phyloP scores from a whole-genome alignment of 2,797 vertebrate genomes.

The Tenualosa thibaudeaui region DNA sequence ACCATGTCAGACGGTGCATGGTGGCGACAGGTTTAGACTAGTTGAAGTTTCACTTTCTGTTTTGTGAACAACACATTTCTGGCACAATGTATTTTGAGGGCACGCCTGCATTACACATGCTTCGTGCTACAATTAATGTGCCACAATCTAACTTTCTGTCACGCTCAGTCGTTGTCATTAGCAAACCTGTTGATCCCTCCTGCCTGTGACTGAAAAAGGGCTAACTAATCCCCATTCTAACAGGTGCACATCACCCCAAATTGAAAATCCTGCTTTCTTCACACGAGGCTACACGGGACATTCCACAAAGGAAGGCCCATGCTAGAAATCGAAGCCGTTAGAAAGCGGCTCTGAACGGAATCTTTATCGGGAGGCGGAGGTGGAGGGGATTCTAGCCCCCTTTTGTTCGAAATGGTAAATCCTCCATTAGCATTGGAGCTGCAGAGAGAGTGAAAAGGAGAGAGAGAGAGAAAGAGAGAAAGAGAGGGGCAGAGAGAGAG shows the following conservation, averaged over 20 bases:
- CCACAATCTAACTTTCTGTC: not conserved
- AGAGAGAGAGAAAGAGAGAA: too few relatives aligned
- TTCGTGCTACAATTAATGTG: too few relatives aligned
- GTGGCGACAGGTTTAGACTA: not conserved
- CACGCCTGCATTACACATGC: not conserved
- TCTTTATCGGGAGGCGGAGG: not conserved
- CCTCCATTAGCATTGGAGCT: constrained; percentile 6
- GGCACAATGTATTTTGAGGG: not conserved
- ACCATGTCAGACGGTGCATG: too few relatives aligned
- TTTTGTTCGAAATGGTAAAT: constrained; percentile 17
- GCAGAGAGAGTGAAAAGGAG: not conserved
- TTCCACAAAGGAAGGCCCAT: constrained; percentile 1
- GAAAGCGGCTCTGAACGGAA: not conserved
- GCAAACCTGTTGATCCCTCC: not conserved
- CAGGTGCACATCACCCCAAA: not conserved
- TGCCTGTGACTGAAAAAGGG: not conserved
- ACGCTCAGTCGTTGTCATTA: not conserved
- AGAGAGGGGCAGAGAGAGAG: too few relatives aligned
- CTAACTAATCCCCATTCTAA: not conserved
- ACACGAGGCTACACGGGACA: not conserved
- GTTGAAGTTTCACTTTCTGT: not conserved
- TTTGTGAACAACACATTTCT: not conserved
- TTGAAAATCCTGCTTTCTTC: not conserved
- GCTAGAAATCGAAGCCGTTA: constrained; percentile 1
- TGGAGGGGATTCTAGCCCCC: not conserved